phyloP scores from a whole-genome alignment of 2,113 vertebrate species.

The Callithrix jacchus region DNA sequence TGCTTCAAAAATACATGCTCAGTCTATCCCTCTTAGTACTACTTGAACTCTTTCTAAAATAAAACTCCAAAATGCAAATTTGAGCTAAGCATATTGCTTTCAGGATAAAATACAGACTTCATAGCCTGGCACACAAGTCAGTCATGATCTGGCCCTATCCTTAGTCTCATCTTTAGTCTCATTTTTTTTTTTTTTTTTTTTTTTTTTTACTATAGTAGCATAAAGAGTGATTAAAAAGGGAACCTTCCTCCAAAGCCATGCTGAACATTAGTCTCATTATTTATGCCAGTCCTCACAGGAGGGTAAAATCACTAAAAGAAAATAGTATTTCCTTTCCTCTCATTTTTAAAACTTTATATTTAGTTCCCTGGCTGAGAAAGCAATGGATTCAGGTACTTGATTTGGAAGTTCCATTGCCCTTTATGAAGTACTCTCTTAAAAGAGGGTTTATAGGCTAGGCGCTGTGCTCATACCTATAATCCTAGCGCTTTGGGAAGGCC shows the following conservation, averaged over 20 bases:
- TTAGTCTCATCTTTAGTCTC: not conserved
- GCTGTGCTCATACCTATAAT: too few relatives aligned
- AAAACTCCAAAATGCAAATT: conserved; percentile 26
- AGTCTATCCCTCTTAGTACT: not conserved
- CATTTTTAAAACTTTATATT: conserved; percentile 7
- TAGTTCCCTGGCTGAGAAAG: not conserved
- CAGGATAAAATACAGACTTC: not conserved
- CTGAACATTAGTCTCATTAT: not conserved
- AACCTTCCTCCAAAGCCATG: not conserved
- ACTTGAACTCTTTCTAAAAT: conserved; percentile 2
- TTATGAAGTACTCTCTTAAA: conserved; percentile 19
- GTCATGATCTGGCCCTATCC: not conserved
- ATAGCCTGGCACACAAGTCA: not conserved
- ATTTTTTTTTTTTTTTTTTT: not conserved
- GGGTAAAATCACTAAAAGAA: not conserved
- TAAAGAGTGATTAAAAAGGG: not conserved
- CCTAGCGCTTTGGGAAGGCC: too few relatives aligned
- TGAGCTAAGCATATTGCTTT: not conserved
- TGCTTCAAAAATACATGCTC: not conserved
- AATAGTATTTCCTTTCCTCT: not conserved
- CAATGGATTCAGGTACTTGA: not conserved
- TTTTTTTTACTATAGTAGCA: not conserved
- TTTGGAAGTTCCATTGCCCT: conserved; percentile 9
- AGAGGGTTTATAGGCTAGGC: not conserved
- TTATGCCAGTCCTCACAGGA: not conserved